Evolutionary conservation across 64 coral and sea anemone genomes (phyloP).

Genomic region (Montipora cactus): DNA sequence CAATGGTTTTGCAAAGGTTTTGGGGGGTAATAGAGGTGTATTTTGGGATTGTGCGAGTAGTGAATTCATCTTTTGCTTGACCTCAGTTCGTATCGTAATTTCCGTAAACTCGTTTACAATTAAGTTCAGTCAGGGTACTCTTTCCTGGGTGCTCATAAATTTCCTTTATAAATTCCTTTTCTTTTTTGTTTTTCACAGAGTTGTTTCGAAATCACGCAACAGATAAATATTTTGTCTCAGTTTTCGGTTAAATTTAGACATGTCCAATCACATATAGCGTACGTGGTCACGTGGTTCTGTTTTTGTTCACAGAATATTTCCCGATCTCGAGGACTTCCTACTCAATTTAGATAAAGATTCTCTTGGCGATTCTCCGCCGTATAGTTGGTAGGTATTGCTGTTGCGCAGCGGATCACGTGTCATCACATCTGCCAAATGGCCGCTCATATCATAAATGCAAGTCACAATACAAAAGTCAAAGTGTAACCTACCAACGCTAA

Average conservation of each 20-base stretch:
- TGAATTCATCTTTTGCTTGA: too few relatives aligned
- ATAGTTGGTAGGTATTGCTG: conserved; percentile 48
- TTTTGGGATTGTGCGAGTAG: too few relatives aligned
- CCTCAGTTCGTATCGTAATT: too few relatives aligned
- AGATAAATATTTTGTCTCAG: not conserved
- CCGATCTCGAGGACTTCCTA: conserved; percentile 54
- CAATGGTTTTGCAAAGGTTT: too few relatives aligned
- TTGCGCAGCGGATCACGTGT: not conserved
- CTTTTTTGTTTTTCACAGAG: not conserved
- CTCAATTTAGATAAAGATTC: conserved; percentile 56
- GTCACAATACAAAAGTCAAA: not conserved
- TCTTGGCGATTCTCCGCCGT: not conserved
- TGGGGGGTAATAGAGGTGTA: too few relatives aligned
- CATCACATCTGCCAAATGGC: not conserved
- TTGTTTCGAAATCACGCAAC: not conserved
- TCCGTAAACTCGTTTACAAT: too few relatives aligned
- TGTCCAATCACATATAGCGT: not conserved
- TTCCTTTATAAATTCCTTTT: not conserved
- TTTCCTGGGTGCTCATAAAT: too few relatives aligned
- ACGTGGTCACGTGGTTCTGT: not conserved
- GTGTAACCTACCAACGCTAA: not conserved
- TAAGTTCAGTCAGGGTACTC: too few relatives aligned
- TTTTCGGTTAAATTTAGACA: not conserved
- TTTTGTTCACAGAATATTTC: conserved; percentile 51
- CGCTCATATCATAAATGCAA: not conserved